Evolutionary conservation across 2,888 invertebrate species (phyloP).

Genomic region (Parasteatoda lunata): DNA sequence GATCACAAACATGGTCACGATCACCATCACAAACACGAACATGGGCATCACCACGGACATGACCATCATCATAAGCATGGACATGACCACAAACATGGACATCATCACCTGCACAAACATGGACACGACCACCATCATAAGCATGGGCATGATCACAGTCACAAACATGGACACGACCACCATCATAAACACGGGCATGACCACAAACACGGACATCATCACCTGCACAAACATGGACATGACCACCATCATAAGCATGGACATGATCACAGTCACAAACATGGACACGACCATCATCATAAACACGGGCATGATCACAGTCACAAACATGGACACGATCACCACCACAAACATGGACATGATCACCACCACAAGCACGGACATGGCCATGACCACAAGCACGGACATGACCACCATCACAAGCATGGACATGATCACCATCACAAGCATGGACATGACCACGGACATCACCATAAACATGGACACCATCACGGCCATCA

Average conservation of each 20-base stretch:
- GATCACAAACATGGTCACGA: slow-evolving; percentile 16
- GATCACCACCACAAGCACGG: slow-evolving; percentile 30
- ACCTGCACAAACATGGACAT: slow-evolving; percentile 22
- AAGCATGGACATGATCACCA: slow-evolving; percentile 17
- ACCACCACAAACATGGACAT: slow-evolving; percentile 25
- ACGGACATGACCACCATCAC: slow-evolving; percentile 25
- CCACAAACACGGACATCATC: slow-evolving; percentile 18
- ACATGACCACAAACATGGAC: slow-evolving; percentile 20
- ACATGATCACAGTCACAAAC: slow-evolving; percentile 26
- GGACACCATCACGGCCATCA: slow-evolving; percentile 20
- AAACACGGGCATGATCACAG: slow-evolving; percentile 16
- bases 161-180: slow-evolving; percentile 23
- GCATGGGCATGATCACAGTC: slow-evolving; percentile 20
- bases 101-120: slow-evolving; percentile 25
- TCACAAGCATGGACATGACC: slow-evolving; percentile 24
- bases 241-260: slow-evolving; percentile 13
- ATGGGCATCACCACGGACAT: slow-evolving; percentile 16
- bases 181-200: slow-evolving; percentile 22
- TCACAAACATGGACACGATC: slow-evolving; percentile 36
- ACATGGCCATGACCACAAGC: slow-evolving; percentile 25
- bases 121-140: slow-evolving; percentile 20
- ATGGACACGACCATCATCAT: slow-evolving; percentile 30
- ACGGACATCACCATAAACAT: slow-evolving; percentile 31
- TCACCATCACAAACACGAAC: slow-evolving; percentile 13
- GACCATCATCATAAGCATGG: slow-evolving; percentile 9